Conservation (phyloP, 2,888 invertebrate species). For the Drosophila infuscata region DNA sequence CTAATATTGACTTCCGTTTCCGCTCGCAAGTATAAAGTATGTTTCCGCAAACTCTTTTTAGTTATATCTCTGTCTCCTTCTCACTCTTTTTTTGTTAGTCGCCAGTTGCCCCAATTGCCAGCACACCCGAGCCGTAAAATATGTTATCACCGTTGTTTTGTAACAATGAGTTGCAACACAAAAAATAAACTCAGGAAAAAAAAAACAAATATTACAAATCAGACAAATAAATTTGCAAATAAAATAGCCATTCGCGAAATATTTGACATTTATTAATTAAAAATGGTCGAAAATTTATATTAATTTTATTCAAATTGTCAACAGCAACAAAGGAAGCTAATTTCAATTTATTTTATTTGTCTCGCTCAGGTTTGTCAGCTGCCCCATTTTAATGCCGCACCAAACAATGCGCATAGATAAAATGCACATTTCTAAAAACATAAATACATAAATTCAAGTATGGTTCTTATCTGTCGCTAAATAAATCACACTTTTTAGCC, state of each 20-base stretch:
- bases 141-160: conserved; percentile 64
- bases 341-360: conserved; percentile 75
- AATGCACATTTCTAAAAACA: conserved; percentile 57
- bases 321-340: conserved; percentile 76
- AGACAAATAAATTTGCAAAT: conserved; percentile 80
- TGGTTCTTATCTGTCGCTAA: conserved; percentile 42
- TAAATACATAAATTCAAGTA: conserved; percentile 33
- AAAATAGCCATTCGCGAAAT: conserved; percentile 73
- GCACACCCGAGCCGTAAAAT: conserved; percentile 44
- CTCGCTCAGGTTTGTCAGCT: conserved; percentile 50
- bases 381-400: conserved; percentile 15
- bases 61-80: conserved; percentile 3
- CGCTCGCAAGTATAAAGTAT: conserved; percentile 66
- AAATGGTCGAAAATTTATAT: conserved; percentile 80
- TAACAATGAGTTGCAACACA: conserved; percentile 7
- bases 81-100: conserved; percentile 34
- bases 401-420: conserved; percentile 57
- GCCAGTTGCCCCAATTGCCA: conserved; percentile 29
- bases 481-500: conserved; percentile 51
- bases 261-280: conserved; percentile 84
- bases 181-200: conserved; percentile 27
- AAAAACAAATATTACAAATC: conserved; percentile 57
- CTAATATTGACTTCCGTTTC: conserved; percentile 80
- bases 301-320: conserved; percentile 84
- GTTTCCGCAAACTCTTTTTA: conserved; percentile 58